Evolutionary conservation across 2,888 invertebrate genomes (phyloP).

Genomic region (Lamellibrachia columna): DNA sequence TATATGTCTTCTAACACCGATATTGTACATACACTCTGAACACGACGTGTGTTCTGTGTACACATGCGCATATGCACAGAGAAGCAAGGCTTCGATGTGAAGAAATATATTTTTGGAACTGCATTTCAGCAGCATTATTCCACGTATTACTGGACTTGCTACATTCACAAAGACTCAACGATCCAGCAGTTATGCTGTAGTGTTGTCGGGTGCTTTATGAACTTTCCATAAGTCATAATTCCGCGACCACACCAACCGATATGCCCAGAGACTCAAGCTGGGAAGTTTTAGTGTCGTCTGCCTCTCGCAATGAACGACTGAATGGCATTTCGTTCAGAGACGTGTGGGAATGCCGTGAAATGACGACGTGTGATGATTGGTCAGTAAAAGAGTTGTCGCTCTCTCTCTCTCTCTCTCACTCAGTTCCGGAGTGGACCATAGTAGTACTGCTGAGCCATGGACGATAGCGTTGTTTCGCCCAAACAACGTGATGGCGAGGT

Average conservation of each 20-base stretch:
- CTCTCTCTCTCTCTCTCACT: background rate
- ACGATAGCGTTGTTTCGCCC: background rate
- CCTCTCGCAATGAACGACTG: background rate
- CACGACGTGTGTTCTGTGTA: background rate
- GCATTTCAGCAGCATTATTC: background rate
- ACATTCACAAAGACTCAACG: background rate
- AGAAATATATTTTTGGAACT: slow-evolving; percentile 12
- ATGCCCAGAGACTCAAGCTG: background rate
- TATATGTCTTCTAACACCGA: background rate
- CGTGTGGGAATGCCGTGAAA: background rate
- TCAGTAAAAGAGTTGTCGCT: background rate
- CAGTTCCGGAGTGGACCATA: background rate
- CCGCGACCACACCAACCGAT: background rate
- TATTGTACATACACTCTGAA: background rate
- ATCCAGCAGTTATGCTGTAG: background rate
- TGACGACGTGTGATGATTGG: slow-evolving; percentile 6
- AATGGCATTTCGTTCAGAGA: background rate
- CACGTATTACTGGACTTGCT: background rate
- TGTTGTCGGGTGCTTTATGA: background rate
- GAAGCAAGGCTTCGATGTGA: background rate
- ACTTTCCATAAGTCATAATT: background rate
- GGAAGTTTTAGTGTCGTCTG: too few species aligned
- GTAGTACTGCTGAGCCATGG: background rate
- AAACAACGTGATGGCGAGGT: background rate
- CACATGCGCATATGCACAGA: background rate